Conservation (phyloP, 1,140 invertebrate genomes). For the Orius insidiosus region DNA sequence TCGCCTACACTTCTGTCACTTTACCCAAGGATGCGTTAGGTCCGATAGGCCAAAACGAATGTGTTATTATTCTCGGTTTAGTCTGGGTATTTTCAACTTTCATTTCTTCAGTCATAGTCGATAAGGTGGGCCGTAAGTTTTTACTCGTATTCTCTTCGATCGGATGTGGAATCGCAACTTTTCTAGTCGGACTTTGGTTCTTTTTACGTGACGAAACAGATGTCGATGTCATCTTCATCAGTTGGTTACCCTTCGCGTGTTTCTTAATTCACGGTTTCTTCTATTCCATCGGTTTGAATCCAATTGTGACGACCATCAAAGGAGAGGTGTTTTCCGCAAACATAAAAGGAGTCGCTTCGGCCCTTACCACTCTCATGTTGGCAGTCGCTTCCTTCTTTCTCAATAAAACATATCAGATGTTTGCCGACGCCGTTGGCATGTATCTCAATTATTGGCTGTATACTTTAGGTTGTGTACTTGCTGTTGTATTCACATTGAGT, state of each 20-base stretch:
- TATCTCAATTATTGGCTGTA: constrained; percentile 64
- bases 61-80: constrained; percentile 15
- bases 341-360: constrained; percentile 16
- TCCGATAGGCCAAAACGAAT: constrained; percentile 11
- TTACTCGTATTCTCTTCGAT: constrained; percentile 31
- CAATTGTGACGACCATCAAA: constrained; percentile 17
- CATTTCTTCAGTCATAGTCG: constrained; percentile 22
- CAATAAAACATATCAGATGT: constrained; percentile 49
- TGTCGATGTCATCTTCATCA: constrained; percentile 1
- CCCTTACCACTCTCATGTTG: constrained; percentile 16
- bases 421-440: constrained; percentile 39
- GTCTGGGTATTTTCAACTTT: constrained; percentile 21
- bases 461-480: constrained; percentile 39
- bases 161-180: constrained; percentile 10
- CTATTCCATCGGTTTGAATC: constrained; percentile 16
- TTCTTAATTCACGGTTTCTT: constrained; percentile 15
- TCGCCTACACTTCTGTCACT: constrained; percentile 20
- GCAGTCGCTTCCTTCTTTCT: constrained; percentile 37
- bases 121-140: constrained; percentile 25
- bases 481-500: constrained; percentile 41
- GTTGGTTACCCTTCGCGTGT: constrained; percentile 16
- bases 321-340: constrained; percentile 17
- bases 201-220: neutral
- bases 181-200: constrained; percentile 17
- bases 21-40: constrained; percentile 17